Evolutionary conservation across 2,797 vertebrate genomes (phyloP), one percentile per base, ranked within the genome.

Genomic region (Hemibagrus guttatus): DNA sequence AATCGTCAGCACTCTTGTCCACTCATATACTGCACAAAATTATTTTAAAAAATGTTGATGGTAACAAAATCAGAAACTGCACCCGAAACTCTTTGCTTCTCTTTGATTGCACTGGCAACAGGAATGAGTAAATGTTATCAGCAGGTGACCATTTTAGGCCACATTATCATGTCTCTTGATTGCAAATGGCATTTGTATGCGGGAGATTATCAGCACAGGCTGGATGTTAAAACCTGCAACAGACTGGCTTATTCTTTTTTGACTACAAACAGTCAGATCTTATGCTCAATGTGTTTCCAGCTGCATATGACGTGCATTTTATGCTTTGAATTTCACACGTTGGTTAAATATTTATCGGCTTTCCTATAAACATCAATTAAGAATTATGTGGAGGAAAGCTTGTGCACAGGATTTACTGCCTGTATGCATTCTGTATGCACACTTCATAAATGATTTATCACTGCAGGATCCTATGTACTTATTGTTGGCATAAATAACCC

Each of bases 401-500:
- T 74, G 46, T 76, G 71, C 61, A 21, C 49, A 7, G 46, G 9
- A 49, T 49, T 49, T 49, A 49, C 6, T 76, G 54, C 52, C 42
- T 26, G 46, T 49, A 71, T 81, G 11, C 28, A 31, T 56, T 85
- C 26, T 42, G 39, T 58, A 83, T 82, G 63, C 52, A 52, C 39
- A 69, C 49, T 46, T 74, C 39, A 83, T 88, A 71, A 85, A 85
- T 83, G 35, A 82, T 82, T 82, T 54, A 88, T 64, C 35, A 82
- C 59, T 26, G 68, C 87, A n/a, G 39, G 4, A 74, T 82, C 26
- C 66, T 46, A 23, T 56, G 52, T 23, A 69, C 28, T 87, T 81
- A 59, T 11, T 28, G 71, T 42, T 74, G 69, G 26, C 71, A 81
- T 79, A 83, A 84, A 85, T 87, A 87, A 84, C 87, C 58, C 56